Base-by-base conservation (phyloP, 2,888 invertebrate genomes). In the Oscheius onirici region DNA sequence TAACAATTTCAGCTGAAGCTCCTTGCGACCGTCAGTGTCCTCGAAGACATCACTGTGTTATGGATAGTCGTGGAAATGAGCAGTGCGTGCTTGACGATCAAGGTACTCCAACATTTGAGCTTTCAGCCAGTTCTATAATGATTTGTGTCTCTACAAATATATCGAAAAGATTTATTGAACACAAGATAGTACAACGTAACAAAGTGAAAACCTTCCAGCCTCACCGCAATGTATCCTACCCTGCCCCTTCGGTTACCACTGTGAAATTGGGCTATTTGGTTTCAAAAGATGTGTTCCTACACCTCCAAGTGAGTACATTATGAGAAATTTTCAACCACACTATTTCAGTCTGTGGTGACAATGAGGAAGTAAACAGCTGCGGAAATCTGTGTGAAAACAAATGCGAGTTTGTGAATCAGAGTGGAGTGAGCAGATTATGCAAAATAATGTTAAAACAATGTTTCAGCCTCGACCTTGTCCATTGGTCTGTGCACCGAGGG, bases 391-490 rank as follows among this genome's bases (percentile, higher is more conserved):
- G 66, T 22, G 66, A 66, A 40, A 17, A 17, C 3, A 54, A 54
- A 52, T 66, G 66, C 22, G 15, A 40, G 34, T 40, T n/a, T 28
- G 49, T 34, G 1, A 22, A 17, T 20, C n/a, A 49, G 49, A 20
- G 58, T n/a, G 41, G 41, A 15, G 58, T 58, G 15, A 41, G 58
- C 15, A 17, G 34, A 34, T 34, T 8, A 34, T 34, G 34, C 34
- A 8, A 41, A 24, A 22, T 52, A 13, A 6, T 24, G 41, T n/a
- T 17, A 58, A 41, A 58, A 17, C 17, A 28, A 55, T 24, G 26
- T 24, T 60, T 60, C 44, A 63, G 63, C 63, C 49, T 3, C 49
- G 17, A 49, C 24, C 49, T n/a, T 63, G 63, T 26, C 63, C 49
- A 1, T n/a, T 49, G 24, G 46, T 63, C 49, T 63, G 63, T 49